Percentiles rank a stretch among this genome's conserved stretches.
These are phyloP conservation scores for Euura lappo DNA, from an alignment of 1,140 invertebrate species.

Conservation along the genomic window DNA sequence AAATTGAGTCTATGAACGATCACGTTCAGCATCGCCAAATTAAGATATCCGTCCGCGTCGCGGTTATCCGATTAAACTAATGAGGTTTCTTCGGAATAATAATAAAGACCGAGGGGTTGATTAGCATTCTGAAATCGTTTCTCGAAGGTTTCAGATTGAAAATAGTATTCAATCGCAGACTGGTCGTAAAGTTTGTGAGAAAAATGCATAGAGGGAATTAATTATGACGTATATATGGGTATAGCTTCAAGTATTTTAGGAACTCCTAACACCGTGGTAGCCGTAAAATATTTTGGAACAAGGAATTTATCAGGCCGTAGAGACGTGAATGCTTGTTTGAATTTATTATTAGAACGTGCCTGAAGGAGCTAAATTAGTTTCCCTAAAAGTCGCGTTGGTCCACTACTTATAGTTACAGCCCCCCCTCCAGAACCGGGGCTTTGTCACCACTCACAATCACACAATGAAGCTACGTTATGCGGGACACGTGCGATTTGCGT, in stretches of 20 bases:
- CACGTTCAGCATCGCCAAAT: neutral
- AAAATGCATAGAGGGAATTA: too few relatives aligned
- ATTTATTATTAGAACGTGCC: conserved; percentile 6
- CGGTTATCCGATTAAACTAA: neutral
- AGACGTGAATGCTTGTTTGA: neutral
- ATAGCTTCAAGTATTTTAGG: too few relatives aligned
- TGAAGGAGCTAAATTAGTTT: neutral
- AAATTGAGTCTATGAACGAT: too few relatives aligned
- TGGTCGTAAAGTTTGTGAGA: too few relatives aligned
- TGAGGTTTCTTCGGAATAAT: neutral
- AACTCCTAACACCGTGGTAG: too few relatives aligned
- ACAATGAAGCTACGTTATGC: neutral
- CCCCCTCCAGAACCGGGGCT: neutral
- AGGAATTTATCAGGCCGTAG: neutral
- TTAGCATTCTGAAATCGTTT: neutral
- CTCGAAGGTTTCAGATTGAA: too few relatives aligned
- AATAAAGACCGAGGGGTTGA: neutral
- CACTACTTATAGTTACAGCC: neutral
- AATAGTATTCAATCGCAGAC: too few relatives aligned
- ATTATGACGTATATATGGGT: too few relatives aligned
- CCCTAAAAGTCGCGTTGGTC: conserved; percentile 3
- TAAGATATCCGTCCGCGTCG: neutral
- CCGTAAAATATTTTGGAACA: too few relatives aligned
- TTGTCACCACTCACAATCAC: neutral
- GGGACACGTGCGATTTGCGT: neutral